Conservation (phyloP, 2,113 vertebrate species). For the Stigmatopora argus region DNA sequence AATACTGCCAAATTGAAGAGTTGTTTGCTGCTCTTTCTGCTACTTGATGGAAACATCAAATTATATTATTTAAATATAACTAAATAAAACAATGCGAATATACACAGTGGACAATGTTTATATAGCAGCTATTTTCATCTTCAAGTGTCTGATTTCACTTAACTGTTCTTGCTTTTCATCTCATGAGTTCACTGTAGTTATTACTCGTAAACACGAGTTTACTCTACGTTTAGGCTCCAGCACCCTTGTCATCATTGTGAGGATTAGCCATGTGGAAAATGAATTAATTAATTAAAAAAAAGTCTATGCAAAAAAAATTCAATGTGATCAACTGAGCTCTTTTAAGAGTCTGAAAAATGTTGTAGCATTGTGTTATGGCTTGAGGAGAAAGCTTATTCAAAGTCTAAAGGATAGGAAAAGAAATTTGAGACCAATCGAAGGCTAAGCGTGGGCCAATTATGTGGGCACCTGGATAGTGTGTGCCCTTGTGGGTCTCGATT, state of each 20-base stretch:
- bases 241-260: too few relatives aligned
- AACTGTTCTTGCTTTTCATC: not conserved
- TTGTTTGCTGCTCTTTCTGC: not conserved
- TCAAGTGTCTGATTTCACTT: slow-evolving; percentile 5
- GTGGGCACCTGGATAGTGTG: not conserved
- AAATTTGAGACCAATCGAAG: not conserved
- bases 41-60: not conserved
- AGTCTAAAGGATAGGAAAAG: not conserved
- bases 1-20: not conserved
- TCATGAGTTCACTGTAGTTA: not conserved
- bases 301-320: too few relatives aligned
- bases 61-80: not conserved
- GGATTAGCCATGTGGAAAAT: too few relatives aligned
- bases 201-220: not conserved
- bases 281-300: too few relatives aligned
- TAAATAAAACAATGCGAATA: not conserved
- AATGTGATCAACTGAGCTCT: too few relatives aligned
- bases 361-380: not conserved
- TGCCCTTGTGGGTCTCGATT: not conserved
- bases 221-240: too few relatives aligned
- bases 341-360: not conserved
- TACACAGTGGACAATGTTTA: not conserved
- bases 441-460: not conserved
- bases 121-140: not conserved
- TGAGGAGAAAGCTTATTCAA: not conserved